Evolutionary conservation across 2,797 vertebrate species (phyloP), one percentile per base, ranked within the genome.

Genomic region (Propithecus deckenii): DNA sequence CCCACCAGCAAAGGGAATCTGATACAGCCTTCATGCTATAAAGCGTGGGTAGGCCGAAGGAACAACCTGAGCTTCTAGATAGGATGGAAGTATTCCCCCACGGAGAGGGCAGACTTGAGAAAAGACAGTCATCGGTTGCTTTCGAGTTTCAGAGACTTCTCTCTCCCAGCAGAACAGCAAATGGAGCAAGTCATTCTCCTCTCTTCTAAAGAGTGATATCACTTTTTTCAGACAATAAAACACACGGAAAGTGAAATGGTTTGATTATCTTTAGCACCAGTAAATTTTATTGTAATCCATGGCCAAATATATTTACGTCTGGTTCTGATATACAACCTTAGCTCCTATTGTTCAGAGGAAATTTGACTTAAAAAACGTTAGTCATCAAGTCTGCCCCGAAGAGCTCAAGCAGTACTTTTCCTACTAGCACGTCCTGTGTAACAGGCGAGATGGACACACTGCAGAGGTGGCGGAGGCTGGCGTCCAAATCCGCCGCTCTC

Each of bases 211-310:
- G 74, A 88, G 28, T 63, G 72, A 89, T 91, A 75, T 57, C 81
- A 97, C 32, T 48, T 93, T 96, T 79, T 96, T 76, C 84, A 97
- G 61, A 87, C 79, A 93, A 76, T 94, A 95, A 97, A 97, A 95
- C 52, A n/a, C 94, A 97, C 30, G 43, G 71, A 78, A 97, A 97
- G 76, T 97, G 35, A 93, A 97, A 94, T 86, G 67, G 84, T 90
- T 97, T 96, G 71, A 96, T 96, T 94, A 91, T 92, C 84, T 97
- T 96, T 86, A 97, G 80, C 94, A 95, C 87, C 72, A 87, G 79
- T 92, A 86, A 96, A 96, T 93, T 96, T 96, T 89, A 96, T 63
- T 94, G 30, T 65, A 97, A 97, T 83, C 86, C 71, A 71, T 52
- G 67, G 89, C 57, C 96, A 95, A 94, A 94, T 91, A 85, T 69